Percentiles rank a stretch among this genome's conserved stretches.
phyloP scores from a whole-genome alignment of 1,140 invertebrate genomes.

The Drosophila kanapiae region DNA sequence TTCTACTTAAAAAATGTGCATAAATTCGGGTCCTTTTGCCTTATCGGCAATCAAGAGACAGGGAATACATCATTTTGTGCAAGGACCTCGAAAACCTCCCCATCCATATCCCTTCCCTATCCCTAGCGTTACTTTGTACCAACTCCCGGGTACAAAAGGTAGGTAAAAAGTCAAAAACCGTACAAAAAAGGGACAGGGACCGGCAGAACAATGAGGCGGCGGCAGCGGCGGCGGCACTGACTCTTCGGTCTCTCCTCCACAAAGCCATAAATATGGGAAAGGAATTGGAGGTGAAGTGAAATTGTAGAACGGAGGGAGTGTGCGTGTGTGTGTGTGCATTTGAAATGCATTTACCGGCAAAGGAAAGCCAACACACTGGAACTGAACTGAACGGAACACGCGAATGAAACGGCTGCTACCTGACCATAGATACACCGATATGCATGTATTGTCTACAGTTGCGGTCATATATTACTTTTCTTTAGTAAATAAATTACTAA shows the following conservation, averaged over 20 bases:
- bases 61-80: slow-evolving; percentile 22
- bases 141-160: not conserved
- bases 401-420: slow-evolving; percentile 48
- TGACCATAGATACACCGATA: slow-evolving; percentile 29
- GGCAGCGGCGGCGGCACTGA: slow-evolving; percentile 16
- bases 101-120: not conserved
- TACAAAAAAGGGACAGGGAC: slow-evolving; percentile 18
- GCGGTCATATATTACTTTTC: slow-evolving; percentile 13
- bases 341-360: slow-evolving; percentile 55
- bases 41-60: slow-evolving; percentile 34
- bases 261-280: slow-evolving; percentile 11
- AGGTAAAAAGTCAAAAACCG: slow-evolving; percentile 38
- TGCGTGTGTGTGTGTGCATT: slow-evolving; percentile 34
- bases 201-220: slow-evolving; percentile 15
- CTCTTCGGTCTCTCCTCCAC: slow-evolving; percentile 17
- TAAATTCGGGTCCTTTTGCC: slow-evolving; percentile 8
- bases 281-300: slow-evolving; percentile 24
- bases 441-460: slow-evolving; percentile 20
- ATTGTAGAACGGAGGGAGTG: slow-evolving; percentile 44
- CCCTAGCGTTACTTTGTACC: not conserved
- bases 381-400: slow-evolving; percentile 30
- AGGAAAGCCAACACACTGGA: slow-evolving; percentile 39
- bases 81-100: slow-evolving; percentile 32
- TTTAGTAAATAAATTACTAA: not conserved
- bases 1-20: slow-evolving; percentile 16